phyloP scores from a whole-genome alignment of 2,113 vertebrate species.

The Clupea harengus region DNA sequence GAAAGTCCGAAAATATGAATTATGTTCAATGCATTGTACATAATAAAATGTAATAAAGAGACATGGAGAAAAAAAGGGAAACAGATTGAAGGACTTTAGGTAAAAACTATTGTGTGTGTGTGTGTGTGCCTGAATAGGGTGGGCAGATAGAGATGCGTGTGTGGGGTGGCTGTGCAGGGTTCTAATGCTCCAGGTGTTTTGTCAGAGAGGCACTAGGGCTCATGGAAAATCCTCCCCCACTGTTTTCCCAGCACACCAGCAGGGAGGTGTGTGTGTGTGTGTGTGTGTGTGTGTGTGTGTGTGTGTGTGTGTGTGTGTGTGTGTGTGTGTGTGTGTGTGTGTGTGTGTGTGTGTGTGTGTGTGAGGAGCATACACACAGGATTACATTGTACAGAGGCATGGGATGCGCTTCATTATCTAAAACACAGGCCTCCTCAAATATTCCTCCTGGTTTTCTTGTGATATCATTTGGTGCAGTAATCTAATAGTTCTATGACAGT shows the following conservation, averaged over 20 bases:
- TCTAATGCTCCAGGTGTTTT: constrained; percentile 68
- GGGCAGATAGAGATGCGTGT: constrained; percentile 16
- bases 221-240: constrained; percentile 70
- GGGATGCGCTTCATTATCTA: not conserved
- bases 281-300: constrained; percentile 26
- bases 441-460: not conserved
- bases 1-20: not conserved
- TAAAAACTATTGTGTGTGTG: constrained; percentile 1
- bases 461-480: not conserved
- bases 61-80: too few relatives aligned
- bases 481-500: not conserved
- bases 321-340: constrained; percentile 20
- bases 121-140: not conserved
- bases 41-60: too few relatives aligned
- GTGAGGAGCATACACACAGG: not conserved
- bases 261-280: constrained; percentile 22
- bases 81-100: too few relatives aligned
- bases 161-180: not conserved
- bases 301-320: constrained; percentile 36
- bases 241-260: constrained; percentile 57
- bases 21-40: too few relatives aligned
- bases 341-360: constrained; percentile 17
- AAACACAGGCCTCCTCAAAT: not conserved
- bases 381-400: not conserved
- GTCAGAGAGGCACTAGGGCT: constrained; percentile 20